Evolutionary conservation across 2,888 invertebrate genomes (phyloP), one percentile per base, ranked within the genome.

Genomic region (Eledone cirrhosa): DNA sequence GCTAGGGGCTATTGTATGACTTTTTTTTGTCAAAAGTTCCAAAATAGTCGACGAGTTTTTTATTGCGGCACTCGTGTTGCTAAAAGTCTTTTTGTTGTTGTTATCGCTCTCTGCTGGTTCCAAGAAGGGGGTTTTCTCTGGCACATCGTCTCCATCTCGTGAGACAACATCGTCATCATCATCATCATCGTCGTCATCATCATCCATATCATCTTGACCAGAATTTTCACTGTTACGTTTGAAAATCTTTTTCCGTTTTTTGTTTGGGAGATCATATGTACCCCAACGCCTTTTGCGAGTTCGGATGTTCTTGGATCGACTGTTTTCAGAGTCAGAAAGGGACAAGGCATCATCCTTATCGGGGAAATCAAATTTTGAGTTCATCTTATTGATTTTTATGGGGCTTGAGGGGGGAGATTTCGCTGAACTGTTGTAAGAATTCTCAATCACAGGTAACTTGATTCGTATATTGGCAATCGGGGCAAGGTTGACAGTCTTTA

Each of bases 401-500:
- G 72, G 13, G 31, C 33, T 33, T 3, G 72, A 13, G 41, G 72
- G 72, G n/a, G 72, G 72, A 31, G 59, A 27, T 8, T 24, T 78
- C 19, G 63, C 48, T 77, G 41, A 33, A 16, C 29, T 77, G 47
- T 82, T 82, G 53, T 82, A 77, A 8, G 82, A 83, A 31, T 80
- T 79, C 48, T 84, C 83, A 16, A 85, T 76, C n/a, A 84, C 84
- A 33, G 84, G 81, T 14, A 85, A 63, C 63, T 81, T 82, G 77
- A 85, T 77, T 22, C 81, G 82, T 19, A 83, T 80, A 72, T 85
- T 83, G 33, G 83, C 82, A 31, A 83, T 83, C 19, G 84, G 84
- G 48, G 83, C 82, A 33, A 85, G 67, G 65, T 84, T 83, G 19
- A 84, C 81, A 13, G 82, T 84, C 78, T 81, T 84, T 48, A 85